Evolutionary conservation across 1,140 invertebrate genomes (phyloP).

Genomic region (Drosophila pallidifrons): DNA sequence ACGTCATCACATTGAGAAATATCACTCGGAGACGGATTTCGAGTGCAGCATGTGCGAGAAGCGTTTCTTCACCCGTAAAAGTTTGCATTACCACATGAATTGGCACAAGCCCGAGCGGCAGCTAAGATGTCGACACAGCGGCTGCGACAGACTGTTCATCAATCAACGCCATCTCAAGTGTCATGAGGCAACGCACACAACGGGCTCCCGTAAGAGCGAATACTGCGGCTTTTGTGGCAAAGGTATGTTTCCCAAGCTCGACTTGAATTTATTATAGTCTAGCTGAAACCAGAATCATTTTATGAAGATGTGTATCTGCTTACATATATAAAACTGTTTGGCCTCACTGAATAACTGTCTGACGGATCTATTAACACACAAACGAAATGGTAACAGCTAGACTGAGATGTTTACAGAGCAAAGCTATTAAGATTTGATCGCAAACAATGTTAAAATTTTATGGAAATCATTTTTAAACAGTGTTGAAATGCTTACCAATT

Average conservation of each 20-base stretch:
- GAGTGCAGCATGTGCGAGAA: slow-evolving; percentile 75
- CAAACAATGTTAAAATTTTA: too few species aligned
- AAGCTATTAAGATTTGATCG: too few species aligned
- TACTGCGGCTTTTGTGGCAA: slow-evolving; percentile 76
- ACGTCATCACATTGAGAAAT: slow-evolving; percentile 76
- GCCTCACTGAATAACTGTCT: too few species aligned
- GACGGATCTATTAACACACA: too few species aligned
- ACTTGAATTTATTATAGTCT: neutral
- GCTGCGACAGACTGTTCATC: slow-evolving; percentile 78
- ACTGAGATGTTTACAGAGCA: too few species aligned
- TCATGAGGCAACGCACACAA: slow-evolving; percentile 74
- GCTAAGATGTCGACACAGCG: slow-evolving; percentile 65
- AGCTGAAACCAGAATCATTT: neutral
- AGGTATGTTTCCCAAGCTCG: slow-evolving; percentile 38
- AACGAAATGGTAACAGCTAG: too few species aligned
- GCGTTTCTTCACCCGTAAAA: slow-evolving; percentile 77
- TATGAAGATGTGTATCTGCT: neutral
- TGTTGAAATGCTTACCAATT: too few species aligned
- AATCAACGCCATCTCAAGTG: slow-evolving; percentile 75
- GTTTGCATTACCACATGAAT: slow-evolving; percentile 80
- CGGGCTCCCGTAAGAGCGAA: slow-evolving; percentile 70
- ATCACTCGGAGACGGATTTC: slow-evolving; percentile 80
- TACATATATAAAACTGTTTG: neutral
- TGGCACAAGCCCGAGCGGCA: slow-evolving; percentile 79
- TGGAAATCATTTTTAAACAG: too few species aligned